Conservation (phyloP, 2,888 invertebrate genomes). For the Helleia helle region DNA sequence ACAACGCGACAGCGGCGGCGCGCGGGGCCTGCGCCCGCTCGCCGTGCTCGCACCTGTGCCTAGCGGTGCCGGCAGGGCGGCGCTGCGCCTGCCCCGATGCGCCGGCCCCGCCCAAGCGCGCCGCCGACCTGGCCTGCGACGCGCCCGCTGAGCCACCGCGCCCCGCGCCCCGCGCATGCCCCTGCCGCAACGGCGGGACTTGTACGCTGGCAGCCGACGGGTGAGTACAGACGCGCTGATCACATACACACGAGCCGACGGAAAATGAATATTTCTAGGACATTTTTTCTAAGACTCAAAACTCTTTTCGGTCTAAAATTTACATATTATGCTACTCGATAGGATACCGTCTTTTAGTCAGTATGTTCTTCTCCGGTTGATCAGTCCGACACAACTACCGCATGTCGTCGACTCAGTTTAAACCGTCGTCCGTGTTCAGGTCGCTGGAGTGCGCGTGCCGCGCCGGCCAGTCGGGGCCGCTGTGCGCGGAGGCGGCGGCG, state of each 20-base stretch:
- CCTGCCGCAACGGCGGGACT: constrained; percentile 82
- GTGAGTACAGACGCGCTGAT: constrained; percentile 30
- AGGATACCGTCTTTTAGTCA: no score
- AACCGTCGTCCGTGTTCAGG: not conserved
- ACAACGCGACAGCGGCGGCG: constrained; percentile 81
- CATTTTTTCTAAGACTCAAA: no score
- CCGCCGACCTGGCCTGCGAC: constrained; percentile 84
- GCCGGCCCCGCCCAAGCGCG: constrained; percentile 63
- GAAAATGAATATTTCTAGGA: no score
- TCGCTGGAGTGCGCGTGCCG: constrained; percentile 77
- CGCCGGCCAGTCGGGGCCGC: constrained; percentile 78
- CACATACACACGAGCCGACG: no score
- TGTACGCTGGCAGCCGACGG: constrained; percentile 72
- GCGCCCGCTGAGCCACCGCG: constrained; percentile 46
- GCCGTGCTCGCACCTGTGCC: constrained; percentile 93
- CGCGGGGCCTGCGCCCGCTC: constrained; percentile 76
- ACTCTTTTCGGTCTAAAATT: no score
- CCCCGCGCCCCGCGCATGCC: constrained; percentile 15
- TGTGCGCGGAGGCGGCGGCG: constrained; percentile 76
- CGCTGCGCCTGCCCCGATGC: constrained; percentile 94
- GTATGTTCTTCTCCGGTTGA: no score
- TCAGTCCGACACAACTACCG: no score
- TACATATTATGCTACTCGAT: no score
- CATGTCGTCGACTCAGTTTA: no score
- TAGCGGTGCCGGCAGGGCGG: constrained; percentile 90